Evolutionary conservation across 2,888 invertebrate genomes (phyloP).

Genomic region (Ichneumon xanthorius): DNA sequence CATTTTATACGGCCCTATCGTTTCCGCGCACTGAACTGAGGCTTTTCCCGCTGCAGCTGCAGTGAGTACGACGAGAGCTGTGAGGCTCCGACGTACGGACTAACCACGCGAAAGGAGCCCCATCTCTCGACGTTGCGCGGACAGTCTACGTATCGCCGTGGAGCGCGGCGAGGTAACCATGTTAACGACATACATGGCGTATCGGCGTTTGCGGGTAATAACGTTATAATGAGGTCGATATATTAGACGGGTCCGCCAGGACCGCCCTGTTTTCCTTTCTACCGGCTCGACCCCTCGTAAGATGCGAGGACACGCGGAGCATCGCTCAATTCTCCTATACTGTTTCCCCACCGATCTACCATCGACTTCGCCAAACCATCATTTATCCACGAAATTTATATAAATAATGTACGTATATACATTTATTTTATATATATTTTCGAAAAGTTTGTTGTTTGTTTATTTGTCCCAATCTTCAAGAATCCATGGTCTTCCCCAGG

Average conservation of each 20-base stretch:
- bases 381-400: conserved; percentile 19
- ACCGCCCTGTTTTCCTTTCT: conserved; percentile 42
- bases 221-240: conserved; percentile 71
- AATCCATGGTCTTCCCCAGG: no score
- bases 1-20: conserved; percentile 12
- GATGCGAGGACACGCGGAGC: conserved; percentile 70
- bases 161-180: conserved; percentile 3
- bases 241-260: conserved; percentile 65
- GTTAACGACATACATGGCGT: conserved; percentile 44
- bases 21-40: neutral
- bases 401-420: neutral
- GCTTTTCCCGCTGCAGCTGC: neutral
- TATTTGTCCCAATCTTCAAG: no score
- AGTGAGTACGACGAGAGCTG: neutral
- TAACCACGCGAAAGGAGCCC: neutral
- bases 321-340: conserved; percentile 41
- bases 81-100: neutral
- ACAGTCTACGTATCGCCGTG: neutral
- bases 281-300: conserved; percentile 54
- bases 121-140: neutral
- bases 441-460: no score
- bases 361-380: neutral
- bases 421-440: no score
- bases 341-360: neutral
- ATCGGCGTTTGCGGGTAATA: conserved; percentile 71